Conservation (phyloP, 1,140 invertebrate species). For the Penaeus indicus region DNA sequence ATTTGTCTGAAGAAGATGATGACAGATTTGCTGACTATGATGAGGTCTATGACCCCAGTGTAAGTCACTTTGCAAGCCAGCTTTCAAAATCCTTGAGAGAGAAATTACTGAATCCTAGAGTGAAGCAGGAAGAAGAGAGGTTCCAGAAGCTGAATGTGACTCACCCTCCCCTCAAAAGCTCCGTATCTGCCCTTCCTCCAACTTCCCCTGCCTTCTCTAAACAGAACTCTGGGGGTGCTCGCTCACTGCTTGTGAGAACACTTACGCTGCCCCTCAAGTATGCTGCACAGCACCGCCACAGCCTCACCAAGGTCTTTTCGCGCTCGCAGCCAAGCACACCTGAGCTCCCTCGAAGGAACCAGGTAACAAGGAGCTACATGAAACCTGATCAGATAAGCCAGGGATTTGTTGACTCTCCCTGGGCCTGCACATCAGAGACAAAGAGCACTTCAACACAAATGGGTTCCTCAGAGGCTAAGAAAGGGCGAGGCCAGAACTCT, state of each 20-base stretch:
- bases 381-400: conserved; percentile 55
- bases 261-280: conserved; percentile 65
- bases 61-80: conserved; percentile 59
- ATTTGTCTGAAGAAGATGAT: conserved; percentile 58
- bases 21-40: conserved; percentile 57
- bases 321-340: conserved; percentile 65
- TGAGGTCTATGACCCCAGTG: conserved; percentile 55
- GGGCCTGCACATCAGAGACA: conserved; percentile 18
- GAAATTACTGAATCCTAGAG: conserved; percentile 44
- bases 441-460: neutral
- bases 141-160: conserved; percentile 31
- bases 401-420: conserved; percentile 30
- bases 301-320: conserved; percentile 63
- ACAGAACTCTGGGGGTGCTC: conserved; percentile 39
- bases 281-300: conserved; percentile 61
- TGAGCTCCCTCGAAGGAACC: conserved; percentile 56
- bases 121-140: conserved; percentile 41
- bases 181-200: conserved; percentile 33
- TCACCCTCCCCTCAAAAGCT: conserved; percentile 16
- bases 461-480: neutral
- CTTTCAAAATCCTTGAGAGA: conserved; percentile 59
- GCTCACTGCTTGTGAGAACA: conserved; percentile 64
- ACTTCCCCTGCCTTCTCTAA: conserved; percentile 36
- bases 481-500: neutral
- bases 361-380: conserved; percentile 55